phyloP scores from a whole-genome alignment of 1,140 invertebrate species.

The Leptinotarsa lineolata region DNA sequence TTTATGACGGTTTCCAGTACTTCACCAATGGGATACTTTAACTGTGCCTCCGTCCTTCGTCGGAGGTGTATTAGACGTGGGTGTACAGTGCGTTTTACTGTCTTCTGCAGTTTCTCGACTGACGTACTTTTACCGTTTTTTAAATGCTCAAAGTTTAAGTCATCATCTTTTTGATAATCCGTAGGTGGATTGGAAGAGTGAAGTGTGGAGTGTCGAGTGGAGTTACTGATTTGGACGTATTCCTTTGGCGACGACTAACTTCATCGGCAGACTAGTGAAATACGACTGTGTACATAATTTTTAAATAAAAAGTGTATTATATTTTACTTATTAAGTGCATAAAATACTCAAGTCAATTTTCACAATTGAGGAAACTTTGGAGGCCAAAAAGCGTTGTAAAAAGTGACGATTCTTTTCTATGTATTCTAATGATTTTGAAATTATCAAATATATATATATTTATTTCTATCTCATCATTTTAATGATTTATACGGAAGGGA shows the following conservation, averaged over 20 bases:
- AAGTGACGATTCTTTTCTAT: slow-evolving; percentile 29
- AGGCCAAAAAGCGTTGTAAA: slow-evolving; percentile 28
- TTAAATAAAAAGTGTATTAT: slow-evolving; percentile 28
- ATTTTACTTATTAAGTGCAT: slow-evolving; percentile 25
- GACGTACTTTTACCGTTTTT: slow-evolving; percentile 20
- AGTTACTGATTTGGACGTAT: not conserved
- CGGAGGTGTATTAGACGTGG: slow-evolving; percentile 7
- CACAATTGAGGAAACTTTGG: slow-evolving; percentile 17
- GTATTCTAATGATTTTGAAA: slow-evolving; percentile 31
- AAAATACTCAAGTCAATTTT: slow-evolving; percentile 33
- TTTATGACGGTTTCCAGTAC: slow-evolving; percentile 99
- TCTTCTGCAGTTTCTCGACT: not conserved
- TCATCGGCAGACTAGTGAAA: not conserved
- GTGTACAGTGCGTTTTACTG: slow-evolving; percentile 12
- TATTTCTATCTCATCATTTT: slow-evolving; percentile 15
- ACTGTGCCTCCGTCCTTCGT: slow-evolving; percentile 17
- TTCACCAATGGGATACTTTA: slow-evolving; percentile 95
- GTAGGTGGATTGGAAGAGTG: not conserved
- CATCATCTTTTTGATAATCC: not conserved
- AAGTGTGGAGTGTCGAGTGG: not conserved
- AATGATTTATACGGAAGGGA: slow-evolving; percentile 2
- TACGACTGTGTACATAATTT: slow-evolving; percentile 27
- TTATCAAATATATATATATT: slow-evolving; percentile 28
- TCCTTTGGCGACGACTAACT: not conserved
- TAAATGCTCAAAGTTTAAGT: slow-evolving; percentile 16